Conservation (phyloP, 2,888 invertebrate genomes). For the Drosophila quasianomalipes region DNA sequence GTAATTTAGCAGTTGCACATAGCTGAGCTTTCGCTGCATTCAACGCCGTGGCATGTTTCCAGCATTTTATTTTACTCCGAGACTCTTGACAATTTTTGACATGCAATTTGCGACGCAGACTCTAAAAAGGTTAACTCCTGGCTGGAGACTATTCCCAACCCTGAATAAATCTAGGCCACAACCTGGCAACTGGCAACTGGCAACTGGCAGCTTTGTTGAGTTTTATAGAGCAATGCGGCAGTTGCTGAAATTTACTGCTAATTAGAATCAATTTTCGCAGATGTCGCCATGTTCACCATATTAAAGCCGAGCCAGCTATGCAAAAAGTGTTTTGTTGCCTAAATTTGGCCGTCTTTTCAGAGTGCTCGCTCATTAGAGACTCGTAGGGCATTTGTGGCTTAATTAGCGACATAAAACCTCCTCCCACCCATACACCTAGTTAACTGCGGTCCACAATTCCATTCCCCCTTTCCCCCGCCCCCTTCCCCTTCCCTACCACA, state of each 20-base stretch:
- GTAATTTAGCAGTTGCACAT: constrained; percentile 57
- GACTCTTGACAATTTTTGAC: constrained; percentile 59
- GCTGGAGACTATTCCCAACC: not conserved
- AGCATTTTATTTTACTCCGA: constrained; percentile 31
- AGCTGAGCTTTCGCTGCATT: constrained; percentile 33
- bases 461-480: not conserved
- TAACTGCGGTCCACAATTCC: constrained; percentile 27
- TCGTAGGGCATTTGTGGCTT: constrained; percentile 51
- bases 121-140: constrained; percentile 40
- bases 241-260: constrained; percentile 48
- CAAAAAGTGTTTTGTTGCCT: constrained; percentile 46
- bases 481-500: not conserved
- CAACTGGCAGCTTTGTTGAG: not conserved
- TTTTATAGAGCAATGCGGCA: constrained; percentile 14
- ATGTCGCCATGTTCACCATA: constrained; percentile 12
- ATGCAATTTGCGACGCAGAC: constrained; percentile 60
- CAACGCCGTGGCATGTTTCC: constrained; percentile 9
- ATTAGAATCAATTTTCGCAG: constrained; percentile 56
- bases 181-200: not conserved
- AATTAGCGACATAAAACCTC: constrained; percentile 67
- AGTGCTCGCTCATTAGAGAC: constrained; percentile 51
- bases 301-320: constrained; percentile 28
- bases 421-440: constrained; percentile 31
- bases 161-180: not conserved
- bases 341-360: constrained; percentile 28